Conservation (phyloP, 1,140 invertebrate species). For the Drosophila neocordata region DNA sequence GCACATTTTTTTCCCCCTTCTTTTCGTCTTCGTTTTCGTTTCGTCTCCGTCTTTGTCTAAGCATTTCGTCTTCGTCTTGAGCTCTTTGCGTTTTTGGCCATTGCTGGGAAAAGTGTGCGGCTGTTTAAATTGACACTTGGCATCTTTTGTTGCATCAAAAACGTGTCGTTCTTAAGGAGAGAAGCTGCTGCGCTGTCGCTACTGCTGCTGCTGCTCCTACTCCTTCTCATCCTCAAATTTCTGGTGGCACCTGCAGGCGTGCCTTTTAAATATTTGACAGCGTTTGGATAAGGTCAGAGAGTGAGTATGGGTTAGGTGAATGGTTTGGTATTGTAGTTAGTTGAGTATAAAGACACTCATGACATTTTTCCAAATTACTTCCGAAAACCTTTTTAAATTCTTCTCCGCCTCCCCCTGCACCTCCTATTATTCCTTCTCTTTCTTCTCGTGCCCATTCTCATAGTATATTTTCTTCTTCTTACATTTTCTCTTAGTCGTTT, state of each 20-base stretch:
- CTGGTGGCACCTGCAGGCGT: conserved; percentile 27
- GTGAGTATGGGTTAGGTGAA: neutral
- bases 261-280: conserved; percentile 51
- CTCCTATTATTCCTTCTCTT: no score
- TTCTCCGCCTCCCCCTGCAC: neutral
- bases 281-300: conserved; percentile 15
- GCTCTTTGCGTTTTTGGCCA: conserved; percentile 22
- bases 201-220: conserved; percentile 10
- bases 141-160: conserved; percentile 80
- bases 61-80: neutral
- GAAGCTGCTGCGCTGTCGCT: neutral
- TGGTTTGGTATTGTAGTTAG: conserved; percentile 1
- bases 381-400: conserved; percentile 47
- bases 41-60: neutral
- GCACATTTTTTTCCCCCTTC: conserved; percentile 49
- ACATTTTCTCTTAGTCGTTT: neutral
- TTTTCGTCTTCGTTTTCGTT: neutral
- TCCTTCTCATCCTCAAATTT: conserved; percentile 13
- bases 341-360: conserved; percentile 36
- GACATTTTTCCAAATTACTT: conserved; percentile 59
- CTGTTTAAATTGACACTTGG: conserved; percentile 80
- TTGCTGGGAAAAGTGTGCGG: conserved; percentile 52
- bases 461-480: neutral
- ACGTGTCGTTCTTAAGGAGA: conserved; percentile 59
- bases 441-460: neutral